Base-by-base conservation (phyloP, 2,797 vertebrate species). In the Pseudochaenichthys georgianus region DNA sequence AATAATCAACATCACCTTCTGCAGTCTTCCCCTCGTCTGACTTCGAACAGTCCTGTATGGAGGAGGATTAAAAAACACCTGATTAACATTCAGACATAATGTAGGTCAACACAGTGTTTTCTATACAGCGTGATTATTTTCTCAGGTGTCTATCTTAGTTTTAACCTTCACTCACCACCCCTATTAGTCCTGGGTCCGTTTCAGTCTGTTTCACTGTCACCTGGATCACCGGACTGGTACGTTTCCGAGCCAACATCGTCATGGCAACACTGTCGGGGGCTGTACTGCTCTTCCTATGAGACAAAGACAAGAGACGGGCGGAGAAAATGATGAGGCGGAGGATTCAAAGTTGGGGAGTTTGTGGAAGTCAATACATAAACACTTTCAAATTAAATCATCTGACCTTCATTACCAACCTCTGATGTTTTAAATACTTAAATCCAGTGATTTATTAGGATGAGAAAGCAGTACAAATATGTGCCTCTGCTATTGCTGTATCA, bases 161-260 rank as follows among this genome's bases (percentile, higher is more conserved):
- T 21, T 38, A 43, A 59, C 19, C 28, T 63, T 45, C 55, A 89
- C 90, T 89, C 78, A 95, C 95, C 91, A 95, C 94, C 48, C 95
- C 95, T n/a, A 95, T 95, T 51, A 95, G 84, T 48, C 95, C 95
- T 3, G 90, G 92, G 83, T 92, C 91, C 0, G 92, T 87, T 85
- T 96, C 95, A 13, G 94, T 96, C 73, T 92, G 95, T 76, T 95
- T 95, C 54, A 97, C 95, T 46, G 95, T 96, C 89, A 96, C 95
- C 47, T 91, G 95, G 84, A 96, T 95, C 42, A 97, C 95, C 8
- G 96, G 95, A 55, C 96, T 96, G 28, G 94, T 92, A 64, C 90
- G 91, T 81, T 94, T 95, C 23, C 66, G 89, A 52, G 80, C 94
- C 86, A 93, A 46, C 63, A 95, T 96, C 48, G 94, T 88, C 67